A percentile compares a stretch with the other conserved stretches of the same genome.
Conservation (phyloP, 2,888 invertebrate genomes). For the Drosophila phalerata region DNA sequence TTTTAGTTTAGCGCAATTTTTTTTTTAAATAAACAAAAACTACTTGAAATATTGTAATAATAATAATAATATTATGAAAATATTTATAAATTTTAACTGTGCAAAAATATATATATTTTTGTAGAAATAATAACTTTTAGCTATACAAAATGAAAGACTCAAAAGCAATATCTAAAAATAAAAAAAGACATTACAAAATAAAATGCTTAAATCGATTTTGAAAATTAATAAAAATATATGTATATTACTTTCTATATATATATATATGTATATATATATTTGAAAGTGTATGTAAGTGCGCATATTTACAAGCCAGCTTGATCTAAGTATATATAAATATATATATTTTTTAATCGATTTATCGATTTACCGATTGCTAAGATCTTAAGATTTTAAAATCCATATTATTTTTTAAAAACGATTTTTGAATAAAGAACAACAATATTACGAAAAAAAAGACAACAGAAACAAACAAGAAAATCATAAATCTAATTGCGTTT, state of each 20-base stretch:
- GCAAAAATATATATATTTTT: constrained; percentile 43
- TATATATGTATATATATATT: constrained; percentile 12
- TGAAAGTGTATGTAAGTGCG: constrained; percentile 36
- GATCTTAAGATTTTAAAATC: constrained; percentile 53
- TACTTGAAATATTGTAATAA: constrained; percentile 29
- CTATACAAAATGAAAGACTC: constrained; percentile 75
- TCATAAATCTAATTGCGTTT: constrained; percentile 12
- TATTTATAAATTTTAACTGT: constrained; percentile 52
- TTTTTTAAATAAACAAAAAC: constrained; percentile 50
- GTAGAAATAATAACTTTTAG: constrained; percentile 38
- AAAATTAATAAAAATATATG: constrained; percentile 17
- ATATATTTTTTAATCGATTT: constrained; percentile 36
- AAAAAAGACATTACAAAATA: constrained; percentile 30
- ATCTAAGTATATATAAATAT: constrained; percentile 35
- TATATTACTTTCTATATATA: constrained; percentile 1
- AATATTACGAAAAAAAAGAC: constrained; percentile 28
- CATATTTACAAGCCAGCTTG: constrained; percentile 61
- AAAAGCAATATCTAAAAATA: constrained; percentile 76
- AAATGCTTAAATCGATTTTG: constrained; percentile 26
- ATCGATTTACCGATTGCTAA: constrained; percentile 54
- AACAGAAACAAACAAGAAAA: constrained; percentile 15
- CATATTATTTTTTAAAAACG: constrained; percentile 43
- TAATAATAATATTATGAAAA: constrained; percentile 21
- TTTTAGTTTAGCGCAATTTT: constrained; percentile 77
- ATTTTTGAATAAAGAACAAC: constrained; percentile 75